Evolutionary conservation across 2,888 invertebrate genomes (phyloP).

Genomic region (Silvanus unidentatus): DNA sequence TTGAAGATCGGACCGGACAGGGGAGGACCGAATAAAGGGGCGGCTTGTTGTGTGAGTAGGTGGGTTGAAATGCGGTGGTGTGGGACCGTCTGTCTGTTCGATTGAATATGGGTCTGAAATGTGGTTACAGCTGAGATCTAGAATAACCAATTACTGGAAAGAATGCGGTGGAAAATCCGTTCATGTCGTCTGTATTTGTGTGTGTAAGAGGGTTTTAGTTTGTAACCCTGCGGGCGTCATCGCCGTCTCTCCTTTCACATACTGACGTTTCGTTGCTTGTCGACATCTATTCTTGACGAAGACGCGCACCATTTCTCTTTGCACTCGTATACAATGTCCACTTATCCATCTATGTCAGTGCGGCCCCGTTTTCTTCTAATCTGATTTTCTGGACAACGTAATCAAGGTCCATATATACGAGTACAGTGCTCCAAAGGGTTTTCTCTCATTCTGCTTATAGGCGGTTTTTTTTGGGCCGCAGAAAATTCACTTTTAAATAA

Average conservation of each 20-base stretch:
- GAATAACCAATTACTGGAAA: constrained; percentile 14
- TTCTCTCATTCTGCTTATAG: background rate
- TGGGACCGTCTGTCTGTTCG: constrained; percentile 11
- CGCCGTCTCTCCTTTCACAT: too few species aligned
- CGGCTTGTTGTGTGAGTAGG: too few species aligned
- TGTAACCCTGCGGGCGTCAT: too few species aligned
- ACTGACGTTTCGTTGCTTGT: too few species aligned
- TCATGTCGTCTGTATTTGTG: too few species aligned
- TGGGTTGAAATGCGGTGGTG: constrained; percentile 12
- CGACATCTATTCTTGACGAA: background rate
- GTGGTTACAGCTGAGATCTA: constrained; percentile 15
- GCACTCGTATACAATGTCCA: constrained; percentile 16
- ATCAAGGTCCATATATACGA: constrained; percentile 12
- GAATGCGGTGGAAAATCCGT: constrained; percentile 5
- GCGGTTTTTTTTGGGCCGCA: too few species aligned
- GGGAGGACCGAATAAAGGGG: too few species aligned
- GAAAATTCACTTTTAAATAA: too few species aligned
- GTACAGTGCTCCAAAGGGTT: too few species aligned
- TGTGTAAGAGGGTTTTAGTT: too few species aligned
- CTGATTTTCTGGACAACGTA: constrained; percentile 20
- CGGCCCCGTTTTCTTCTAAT: constrained; percentile 15
- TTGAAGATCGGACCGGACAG: too few species aligned
- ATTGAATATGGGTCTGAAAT: constrained; percentile 14
- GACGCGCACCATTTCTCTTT: constrained; percentile 9
- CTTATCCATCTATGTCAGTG: constrained; percentile 20